These are phyloP conservation scores for Xyrichtys novacula DNA, from an alignment of 2,797 vertebrate genomes.

Conservation along the genomic window DNA sequence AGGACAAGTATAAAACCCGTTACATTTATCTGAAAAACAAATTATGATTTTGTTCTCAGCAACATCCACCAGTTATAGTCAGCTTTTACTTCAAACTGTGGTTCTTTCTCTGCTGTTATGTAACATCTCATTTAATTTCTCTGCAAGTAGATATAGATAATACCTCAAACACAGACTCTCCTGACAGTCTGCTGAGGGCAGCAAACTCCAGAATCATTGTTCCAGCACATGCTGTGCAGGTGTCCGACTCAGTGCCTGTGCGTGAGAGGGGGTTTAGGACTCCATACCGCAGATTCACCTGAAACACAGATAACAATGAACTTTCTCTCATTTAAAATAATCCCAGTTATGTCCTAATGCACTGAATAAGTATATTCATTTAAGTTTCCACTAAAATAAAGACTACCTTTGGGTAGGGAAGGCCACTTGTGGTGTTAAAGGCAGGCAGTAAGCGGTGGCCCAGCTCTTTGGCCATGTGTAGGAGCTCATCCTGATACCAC, in stretches of 20 bases:
- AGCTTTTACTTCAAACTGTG: not conserved
- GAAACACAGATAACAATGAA: not conserved
- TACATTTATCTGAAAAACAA: conserved; percentile 14
- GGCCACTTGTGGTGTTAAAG: conserved; percentile 90
- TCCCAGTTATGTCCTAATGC: not conserved
- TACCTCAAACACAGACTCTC: conserved; percentile 88
- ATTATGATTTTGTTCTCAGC: not conserved
- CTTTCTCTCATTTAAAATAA: not conserved
- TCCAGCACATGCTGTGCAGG: conserved; percentile 89
- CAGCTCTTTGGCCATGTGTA: conserved; percentile 88
- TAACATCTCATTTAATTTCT: not conserved
- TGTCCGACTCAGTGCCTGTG: conserved; percentile 88
- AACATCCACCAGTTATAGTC: not conserved
- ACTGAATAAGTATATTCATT: not conserved
- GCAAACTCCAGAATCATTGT: conserved; percentile 91
- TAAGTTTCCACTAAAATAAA: not conserved
- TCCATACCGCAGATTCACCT: conserved; percentile 89
- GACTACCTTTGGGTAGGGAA: conserved; percentile 88
- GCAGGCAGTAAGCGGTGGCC: conserved; percentile 87
- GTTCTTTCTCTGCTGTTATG: not conserved
- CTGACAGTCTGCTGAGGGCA: conserved; percentile 87
- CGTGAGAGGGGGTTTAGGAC: conserved; percentile 86
- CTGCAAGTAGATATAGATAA: not conserved
- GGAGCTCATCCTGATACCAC: conserved; percentile 87
- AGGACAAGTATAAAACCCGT: not conserved